These are phyloP conservation scores for Atethmia centrago DNA, from an alignment of 2,888 invertebrate species.

Conservation along the genomic window DNA sequence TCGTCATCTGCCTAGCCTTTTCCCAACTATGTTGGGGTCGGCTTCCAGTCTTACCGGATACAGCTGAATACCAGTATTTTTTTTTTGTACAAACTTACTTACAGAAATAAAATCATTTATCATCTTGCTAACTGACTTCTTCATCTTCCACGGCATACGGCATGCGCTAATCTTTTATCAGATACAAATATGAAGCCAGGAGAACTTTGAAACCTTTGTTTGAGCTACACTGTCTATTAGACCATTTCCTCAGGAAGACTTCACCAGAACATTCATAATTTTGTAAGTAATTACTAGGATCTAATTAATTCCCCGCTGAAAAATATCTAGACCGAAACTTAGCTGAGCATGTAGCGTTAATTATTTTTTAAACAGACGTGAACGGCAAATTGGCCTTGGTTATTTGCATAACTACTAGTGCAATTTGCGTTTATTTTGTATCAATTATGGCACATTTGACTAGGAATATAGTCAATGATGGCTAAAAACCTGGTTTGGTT, in stretches of 20 bases:
- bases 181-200: neutral
- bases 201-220: too few relatives aligned
- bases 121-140: neutral
- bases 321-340: constrained; percentile 60
- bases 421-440: constrained; percentile 35
- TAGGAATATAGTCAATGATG: constrained; percentile 7
- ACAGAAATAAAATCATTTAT: too few relatives aligned
- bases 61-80: too few relatives aligned
- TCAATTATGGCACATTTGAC: constrained; percentile 25
- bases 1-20: too few relatives aligned
- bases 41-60: too few relatives aligned
- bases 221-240: neutral
- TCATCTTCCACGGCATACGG: neutral
- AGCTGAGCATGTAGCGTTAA: constrained; percentile 66
- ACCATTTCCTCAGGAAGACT: neutral
- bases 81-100: too few relatives aligned
- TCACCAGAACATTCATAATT: constrained; percentile 1
- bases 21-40: too few relatives aligned
- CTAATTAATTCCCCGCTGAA: constrained; percentile 51
- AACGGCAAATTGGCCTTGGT: constrained; percentile 56
- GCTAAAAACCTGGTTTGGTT: neutral
- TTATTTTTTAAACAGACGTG: constrained; percentile 59
- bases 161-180: neutral
- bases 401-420: constrained; percentile 54
- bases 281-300: constrained; percentile 38